A percentile compares a stretch with the other conserved stretches of the same genome.
phyloP scores from a whole-genome alignment of 2,797 vertebrate genomes.

The Kryptopterus vitreolus region DNA sequence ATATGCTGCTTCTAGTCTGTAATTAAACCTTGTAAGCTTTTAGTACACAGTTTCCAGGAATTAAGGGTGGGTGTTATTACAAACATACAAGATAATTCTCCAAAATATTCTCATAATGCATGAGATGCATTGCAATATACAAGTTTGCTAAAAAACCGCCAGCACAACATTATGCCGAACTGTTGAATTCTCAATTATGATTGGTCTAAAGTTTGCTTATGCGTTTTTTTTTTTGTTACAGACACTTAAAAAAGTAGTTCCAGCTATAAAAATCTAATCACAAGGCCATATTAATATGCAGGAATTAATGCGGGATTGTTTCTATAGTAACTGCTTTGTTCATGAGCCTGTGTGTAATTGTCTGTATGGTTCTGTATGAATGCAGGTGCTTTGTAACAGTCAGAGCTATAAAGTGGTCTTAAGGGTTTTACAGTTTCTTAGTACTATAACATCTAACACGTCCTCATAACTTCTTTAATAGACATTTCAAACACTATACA shows the following conservation, averaged over 20 bases:
- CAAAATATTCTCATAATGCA: neutral
- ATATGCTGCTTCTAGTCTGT: neutral
- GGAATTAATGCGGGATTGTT: neutral
- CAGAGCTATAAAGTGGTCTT: neutral
- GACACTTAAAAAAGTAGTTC: neutral
- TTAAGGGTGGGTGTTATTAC: neutral
- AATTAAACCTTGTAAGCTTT: neutral
- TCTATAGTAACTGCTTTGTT: neutral
- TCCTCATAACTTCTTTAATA: neutral
- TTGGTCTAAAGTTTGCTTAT: neutral
- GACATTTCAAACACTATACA: neutral
- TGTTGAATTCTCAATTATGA: neutral
- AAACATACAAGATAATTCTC: neutral
- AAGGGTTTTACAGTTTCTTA: neutral
- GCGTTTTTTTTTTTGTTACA: neutral
- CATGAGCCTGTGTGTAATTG: neutral
- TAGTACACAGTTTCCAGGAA: neutral
- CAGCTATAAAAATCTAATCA: neutral
- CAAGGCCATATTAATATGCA: neutral
- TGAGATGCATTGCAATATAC: neutral
- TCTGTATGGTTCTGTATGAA: neutral
- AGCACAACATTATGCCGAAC: neutral
- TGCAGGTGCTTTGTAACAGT: neutral
- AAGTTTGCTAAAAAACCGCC: neutral
- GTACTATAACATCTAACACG: no score